Conservation (phyloP, 37 sponge, comb jelly and placozoan species). For the Amphimedon queenslandica region DNA sequence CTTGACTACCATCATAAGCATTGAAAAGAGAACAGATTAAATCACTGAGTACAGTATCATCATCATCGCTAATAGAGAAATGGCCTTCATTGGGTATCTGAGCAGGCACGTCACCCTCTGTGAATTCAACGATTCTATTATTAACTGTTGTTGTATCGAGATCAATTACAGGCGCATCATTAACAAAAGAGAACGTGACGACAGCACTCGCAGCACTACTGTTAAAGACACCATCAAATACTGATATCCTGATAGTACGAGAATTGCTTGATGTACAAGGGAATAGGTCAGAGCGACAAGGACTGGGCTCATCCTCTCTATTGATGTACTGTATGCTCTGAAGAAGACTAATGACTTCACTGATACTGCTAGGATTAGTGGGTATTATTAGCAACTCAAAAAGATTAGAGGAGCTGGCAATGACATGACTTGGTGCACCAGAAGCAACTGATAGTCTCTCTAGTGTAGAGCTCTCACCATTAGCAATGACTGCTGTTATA, state of each 20-base stretch:
- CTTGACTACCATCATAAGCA: constrained; percentile 18
- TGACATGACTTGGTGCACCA: neutral
- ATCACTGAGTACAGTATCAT: constrained; percentile 13
- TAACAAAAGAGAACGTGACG: constrained; percentile 27
- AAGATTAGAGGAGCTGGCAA: neutral
- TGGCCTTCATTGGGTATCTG: constrained; percentile 14
- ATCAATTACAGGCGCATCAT: constrained; percentile 57
- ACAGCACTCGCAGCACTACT: constrained; percentile 24
- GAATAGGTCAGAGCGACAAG: constrained; percentile 17
- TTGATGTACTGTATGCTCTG: constrained; percentile 43
- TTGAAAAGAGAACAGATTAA: constrained; percentile 38
- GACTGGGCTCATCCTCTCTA: constrained; percentile 43
- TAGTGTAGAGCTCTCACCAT: constrained; percentile 9
- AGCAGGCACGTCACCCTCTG: constrained; percentile 33
- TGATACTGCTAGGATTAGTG: neutral
- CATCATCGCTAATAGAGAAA: constrained; percentile 46
- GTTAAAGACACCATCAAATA: constrained; percentile 40
- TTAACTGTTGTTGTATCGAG: constrained; percentile 28
- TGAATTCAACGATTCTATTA: constrained; percentile 1
- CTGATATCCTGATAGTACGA: constrained; percentile 36
- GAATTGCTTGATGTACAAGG: constrained; percentile 35
- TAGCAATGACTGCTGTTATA: constrained; percentile 21
- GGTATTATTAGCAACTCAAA: constrained; percentile 17
- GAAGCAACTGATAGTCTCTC: constrained; percentile 24
- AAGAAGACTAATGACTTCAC: constrained; percentile 20